Base-by-base conservation (phyloP, 2,113 vertebrate genomes). In the Rana temporaria region DNA sequence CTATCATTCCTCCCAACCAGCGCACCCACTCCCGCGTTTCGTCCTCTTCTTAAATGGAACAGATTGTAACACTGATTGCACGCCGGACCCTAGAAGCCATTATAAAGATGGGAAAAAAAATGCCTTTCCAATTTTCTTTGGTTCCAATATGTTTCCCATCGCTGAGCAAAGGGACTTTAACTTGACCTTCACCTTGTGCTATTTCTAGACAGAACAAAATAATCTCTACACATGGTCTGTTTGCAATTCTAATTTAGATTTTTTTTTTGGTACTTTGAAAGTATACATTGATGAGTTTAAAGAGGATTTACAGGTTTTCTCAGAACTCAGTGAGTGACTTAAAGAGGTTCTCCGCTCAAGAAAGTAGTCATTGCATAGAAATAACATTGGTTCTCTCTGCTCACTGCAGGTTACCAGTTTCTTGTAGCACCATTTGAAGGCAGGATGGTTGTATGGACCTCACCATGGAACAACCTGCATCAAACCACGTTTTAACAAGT, bases 131-230 rank as follows among this genome's bases (percentile, higher is more conserved):
- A 82, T 82, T 82, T 74, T 82, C 79, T 82, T 14, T 55, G n/a
- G 79, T 64, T 73, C 69, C 69, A 64, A 32, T 73, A 63, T 56
- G 79, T 73, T 74, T 82, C 79, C 79, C 79, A 82, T 82, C 69
- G 38, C 60, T 73, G 78, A 79, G 78, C 67, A 60, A 60, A 69
- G 69, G 78, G 78, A 79, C 64, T 79, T 66, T 53, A n/a, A 19
- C 48, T 14, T 24, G 68, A 82, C 79, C 79, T 73, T 82, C 16
- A 82, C 70, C 79, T 34, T 18, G 16, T 72, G 63, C 20, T 63
- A 64, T 64, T 22, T 74, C 60, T 24, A 48, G 24, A 32, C n/a
- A 18, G 66, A 12, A 22, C 79, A 66, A 12, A 57, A 67, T 70
- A 38, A 18, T 70, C 78, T 56, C 55, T 70, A 16, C 24, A 24